Base-by-base conservation (phyloP, 2,797 vertebrate species). In the Kryptopterus vitreolus region DNA sequence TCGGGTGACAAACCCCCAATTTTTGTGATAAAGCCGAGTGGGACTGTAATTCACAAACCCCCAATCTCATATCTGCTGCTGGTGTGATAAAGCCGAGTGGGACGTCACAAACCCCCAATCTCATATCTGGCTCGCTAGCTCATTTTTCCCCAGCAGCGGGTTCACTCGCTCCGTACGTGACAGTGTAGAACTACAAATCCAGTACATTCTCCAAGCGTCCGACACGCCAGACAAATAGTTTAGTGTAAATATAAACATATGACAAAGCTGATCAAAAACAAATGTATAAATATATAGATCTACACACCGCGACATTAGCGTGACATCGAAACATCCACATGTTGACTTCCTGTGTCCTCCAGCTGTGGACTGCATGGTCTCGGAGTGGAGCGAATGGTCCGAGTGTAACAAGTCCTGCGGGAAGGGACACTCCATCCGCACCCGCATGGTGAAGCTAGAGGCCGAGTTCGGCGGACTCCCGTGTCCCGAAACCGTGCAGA, bases 371-470 rank as follows among this genome's bases (percentile, higher is more conserved):
- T 99, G 97, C 84, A 97, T 99, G 90, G 89, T 98, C 69, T 96
- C 95, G 0, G 97, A 98, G 78, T 99, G 98, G 98, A 95, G 96
- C 0, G 94, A 95, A 68, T 99, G 98, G 98, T 97, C 97, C 0
- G 96, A 98, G 87, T 99, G 98, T 89, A 99, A 99, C 80, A 99
- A 98, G 87, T 98, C 97, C 0, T 99, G 98, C 0, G 98, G 98
- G 4, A 98, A 97, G 89, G 98, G 98, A 63, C 97, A 99, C 88
- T 93, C 95, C 90, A 98, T 99, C 84, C 94, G 97, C 78, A 97
- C 97, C 1, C 96, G 98, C 77, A 96, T 96, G 95, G 91, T 98
- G 70, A 97, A 97, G 90, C 90, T 94, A 88, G 97, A 99, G 89
- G 95, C 97, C 0, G 94, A 97, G 90, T 96, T 97, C 20, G 96